phyloP scores from a whole-genome alignment of 2,113 vertebrate species.

The Pholis gunnellus region DNA sequence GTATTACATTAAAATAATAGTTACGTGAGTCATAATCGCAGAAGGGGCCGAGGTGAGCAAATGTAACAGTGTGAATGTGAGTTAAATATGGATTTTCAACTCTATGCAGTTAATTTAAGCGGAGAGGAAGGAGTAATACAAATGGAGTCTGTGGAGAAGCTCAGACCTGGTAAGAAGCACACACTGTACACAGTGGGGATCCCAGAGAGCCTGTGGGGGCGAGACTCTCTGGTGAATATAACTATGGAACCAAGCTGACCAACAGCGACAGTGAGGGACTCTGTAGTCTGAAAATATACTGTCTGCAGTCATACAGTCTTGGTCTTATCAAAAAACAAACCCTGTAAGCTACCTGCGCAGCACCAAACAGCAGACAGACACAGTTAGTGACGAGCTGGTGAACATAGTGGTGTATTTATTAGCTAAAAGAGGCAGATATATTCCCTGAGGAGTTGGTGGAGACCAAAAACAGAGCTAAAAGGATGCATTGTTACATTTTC shows the following conservation, averaged over 20 bases:
- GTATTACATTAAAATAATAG: constrained; percentile 50
- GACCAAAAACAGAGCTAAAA: not conserved
- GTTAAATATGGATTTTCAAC: constrained; percentile 40
- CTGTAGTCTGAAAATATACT: not conserved
- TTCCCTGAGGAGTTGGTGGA: not conserved
- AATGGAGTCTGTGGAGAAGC: constrained; percentile 17
- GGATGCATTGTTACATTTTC: not conserved
- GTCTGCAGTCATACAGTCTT: not conserved
- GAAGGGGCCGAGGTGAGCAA: constrained; percentile 23
- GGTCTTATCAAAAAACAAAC: no score
- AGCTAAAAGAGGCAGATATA: not conserved
- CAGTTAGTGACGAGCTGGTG: not conserved
- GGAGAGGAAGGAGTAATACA: constrained; percentile 11
- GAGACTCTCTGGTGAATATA: not conserved
- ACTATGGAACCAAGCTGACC: not conserved
- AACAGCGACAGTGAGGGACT: not conserved
- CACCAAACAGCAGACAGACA: not conserved
- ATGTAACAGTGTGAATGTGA: constrained; percentile 21
- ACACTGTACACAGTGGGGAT: not conserved
- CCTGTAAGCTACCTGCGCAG: no score
- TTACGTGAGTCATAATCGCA: constrained; percentile 34
- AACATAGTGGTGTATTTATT: not conserved
- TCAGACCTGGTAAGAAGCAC: not conserved
- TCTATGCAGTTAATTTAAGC: constrained; percentile 28
- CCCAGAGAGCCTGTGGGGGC: not conserved